These are phyloP conservation scores for Syngnathus scovelli DNA, from an alignment of 2,113 vertebrate genomes.

Conservation along the genomic window DNA sequence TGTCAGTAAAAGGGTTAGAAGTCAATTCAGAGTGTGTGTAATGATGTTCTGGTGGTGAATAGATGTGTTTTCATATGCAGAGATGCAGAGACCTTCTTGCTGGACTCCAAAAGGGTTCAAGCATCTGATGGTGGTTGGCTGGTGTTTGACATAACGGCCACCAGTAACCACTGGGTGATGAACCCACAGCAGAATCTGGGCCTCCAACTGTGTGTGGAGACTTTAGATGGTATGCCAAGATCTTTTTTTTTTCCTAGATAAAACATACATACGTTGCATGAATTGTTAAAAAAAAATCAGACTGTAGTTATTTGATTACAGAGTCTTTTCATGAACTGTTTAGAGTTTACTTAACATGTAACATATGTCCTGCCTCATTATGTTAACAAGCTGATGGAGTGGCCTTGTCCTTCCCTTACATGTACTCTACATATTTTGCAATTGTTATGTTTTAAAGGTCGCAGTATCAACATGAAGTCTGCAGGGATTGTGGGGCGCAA, in stretches of 20 bases:
- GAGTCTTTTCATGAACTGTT: neutral
- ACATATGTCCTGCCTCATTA: neutral
- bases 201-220: conserved; percentile 91
- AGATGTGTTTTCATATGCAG: conserved; percentile 57
- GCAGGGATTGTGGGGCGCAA: conserved; percentile 90
- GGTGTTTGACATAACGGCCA: conserved; percentile 95
- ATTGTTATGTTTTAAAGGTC: conserved; percentile 68
- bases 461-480: conserved; percentile 91
- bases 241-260: neutral
- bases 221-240: conserved; percentile 81
- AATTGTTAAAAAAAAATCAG: neutral
- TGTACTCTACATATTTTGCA: neutral
- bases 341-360: neutral
- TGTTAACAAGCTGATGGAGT: neutral
- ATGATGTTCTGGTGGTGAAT: conserved; percentile 1
- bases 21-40: neutral
- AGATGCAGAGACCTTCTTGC: conserved; percentile 91
- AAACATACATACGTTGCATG: neutral
- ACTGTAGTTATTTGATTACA: neutral
- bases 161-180: conserved; percentile 98
- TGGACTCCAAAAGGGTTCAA: conserved; percentile 84
- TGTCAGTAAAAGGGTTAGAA: neutral
- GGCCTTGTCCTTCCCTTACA: neutral
- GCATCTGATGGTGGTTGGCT: conserved; percentile 94
- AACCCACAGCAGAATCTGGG: conserved; percentile 96